Evolutionary conservation across 2,113 vertebrate genomes (phyloP), one percentile per base, ranked within the genome.

Genomic region (Microtus montanus): DNA sequence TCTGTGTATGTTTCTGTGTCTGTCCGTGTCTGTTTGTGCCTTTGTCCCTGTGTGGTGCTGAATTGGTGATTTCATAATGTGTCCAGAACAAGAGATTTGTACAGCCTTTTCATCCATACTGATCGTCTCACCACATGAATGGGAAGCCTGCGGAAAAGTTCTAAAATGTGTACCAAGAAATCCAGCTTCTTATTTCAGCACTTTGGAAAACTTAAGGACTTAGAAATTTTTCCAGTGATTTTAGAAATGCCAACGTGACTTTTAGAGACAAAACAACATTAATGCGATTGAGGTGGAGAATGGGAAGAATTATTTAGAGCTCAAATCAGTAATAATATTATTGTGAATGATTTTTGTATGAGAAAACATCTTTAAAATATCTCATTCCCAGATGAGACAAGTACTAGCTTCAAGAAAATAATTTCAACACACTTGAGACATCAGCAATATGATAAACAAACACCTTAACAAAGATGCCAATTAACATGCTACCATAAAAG

Each of bases 121-220:
- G 71, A 95, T 66, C 66, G 84, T 28, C 86, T 95, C 66, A 52
- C 73, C 71, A 66, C 61, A 66, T 64, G 84, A 89, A 52, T 41
- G 85, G 68, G 63, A 86, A 95, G 64, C 5, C 33, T 44, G 44
- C 96, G 96, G 97, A 92, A 98, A 97, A 97, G 73, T 97, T 96
- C 93, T 75, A 13, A 92, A 96, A 77, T 58, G 92, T 64, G 38
- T 92, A 90, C 54, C 82, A 86, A 89, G 82, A 90, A 83, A 87
- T 64, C 35, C 38, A 90, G 28, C 75, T 86, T 82, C 41, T 80
- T 87, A 83, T 83, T 88, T 94, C 87, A 96, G 95, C 82, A 73
- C 96, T 92, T 95, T 84, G 94, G 96, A 97, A 97, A 97, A 97
- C 88, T 96, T 89, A 12, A 82, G 79, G 58, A 61, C 35, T 94